Conservation (phyloP, 2,888 invertebrate species). For the Lissocephala sabroskyi region DNA sequence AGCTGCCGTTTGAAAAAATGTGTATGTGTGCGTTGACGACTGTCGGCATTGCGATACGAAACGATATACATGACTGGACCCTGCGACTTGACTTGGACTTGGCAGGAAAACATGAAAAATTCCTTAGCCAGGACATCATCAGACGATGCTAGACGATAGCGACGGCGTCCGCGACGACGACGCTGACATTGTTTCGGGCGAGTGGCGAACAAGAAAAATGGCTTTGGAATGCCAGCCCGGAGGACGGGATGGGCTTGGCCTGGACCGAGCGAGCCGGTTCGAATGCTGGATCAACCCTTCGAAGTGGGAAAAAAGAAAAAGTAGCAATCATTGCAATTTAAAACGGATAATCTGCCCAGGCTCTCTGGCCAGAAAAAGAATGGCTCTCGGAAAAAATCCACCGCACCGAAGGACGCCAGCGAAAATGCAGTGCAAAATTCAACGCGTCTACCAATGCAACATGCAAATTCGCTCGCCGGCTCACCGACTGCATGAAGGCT, state of each 20-base stretch:
- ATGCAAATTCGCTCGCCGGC: conserved; percentile 56
- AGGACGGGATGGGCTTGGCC: conserved; percentile 16
- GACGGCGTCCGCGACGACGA: too few relatives aligned
- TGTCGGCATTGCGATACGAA: conserved; percentile 51
- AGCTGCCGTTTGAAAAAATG: not conserved
- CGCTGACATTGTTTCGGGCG: conserved; percentile 60
- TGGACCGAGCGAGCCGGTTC: too few relatives aligned
- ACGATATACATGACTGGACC: conserved; percentile 66
- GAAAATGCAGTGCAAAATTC: conserved; percentile 40
- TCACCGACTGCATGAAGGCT: conserved; percentile 11
- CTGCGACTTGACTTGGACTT: conserved; percentile 55
- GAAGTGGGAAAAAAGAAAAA: conserved; percentile 28
- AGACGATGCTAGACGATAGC: conserved; percentile 10
- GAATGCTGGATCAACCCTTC: too few relatives aligned
- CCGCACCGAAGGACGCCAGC: conserved; percentile 10
- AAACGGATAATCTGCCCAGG: conserved; percentile 68
- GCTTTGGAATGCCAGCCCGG: conserved; percentile 53
- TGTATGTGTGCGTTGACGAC: conserved; percentile 6
- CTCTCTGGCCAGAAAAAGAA: conserved; percentile 40
- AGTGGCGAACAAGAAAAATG: conserved; percentile 58
- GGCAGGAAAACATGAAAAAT: conserved; percentile 66
- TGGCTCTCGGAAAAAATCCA: conserved; percentile 20
- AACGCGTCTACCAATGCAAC: conserved; percentile 23
- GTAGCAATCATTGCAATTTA: conserved; percentile 71
- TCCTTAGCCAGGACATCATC: conserved; percentile 54